These are phyloP conservation scores for Cyclina sinensis DNA, from an alignment of 1,140 invertebrate species.

Conservation along the genomic window DNA sequence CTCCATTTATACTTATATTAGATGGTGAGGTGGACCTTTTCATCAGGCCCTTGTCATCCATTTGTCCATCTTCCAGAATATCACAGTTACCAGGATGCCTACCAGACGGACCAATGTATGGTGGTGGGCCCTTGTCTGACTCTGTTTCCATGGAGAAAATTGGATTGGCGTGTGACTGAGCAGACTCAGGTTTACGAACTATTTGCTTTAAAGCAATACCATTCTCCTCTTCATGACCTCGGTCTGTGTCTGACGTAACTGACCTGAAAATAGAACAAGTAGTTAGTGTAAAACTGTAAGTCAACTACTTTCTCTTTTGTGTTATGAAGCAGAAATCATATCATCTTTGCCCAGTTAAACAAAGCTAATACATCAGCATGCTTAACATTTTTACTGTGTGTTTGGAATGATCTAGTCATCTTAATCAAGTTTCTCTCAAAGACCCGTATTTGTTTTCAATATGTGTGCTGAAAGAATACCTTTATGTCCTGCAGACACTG, in stretches of 20 bases:
- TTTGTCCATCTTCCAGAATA: background rate
- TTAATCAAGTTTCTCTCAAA: too few relatives aligned
- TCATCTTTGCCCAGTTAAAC: too few relatives aligned
- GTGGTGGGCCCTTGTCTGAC: slow-evolving; percentile 9
- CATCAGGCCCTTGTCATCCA: background rate
- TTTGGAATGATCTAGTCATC: too few relatives aligned
- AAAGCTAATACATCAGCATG: too few relatives aligned
- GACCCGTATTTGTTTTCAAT: too few relatives aligned
- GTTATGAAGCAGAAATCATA: too few relatives aligned
- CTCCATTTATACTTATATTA: background rate
- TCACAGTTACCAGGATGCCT: background rate
- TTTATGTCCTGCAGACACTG: too few relatives aligned
- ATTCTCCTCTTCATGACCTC: slow-evolving; percentile 16
- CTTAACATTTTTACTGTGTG: too few relatives aligned
- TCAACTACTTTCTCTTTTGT: too few relatives aligned
- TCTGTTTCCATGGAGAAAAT: slow-evolving; percentile 61
- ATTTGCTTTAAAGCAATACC: slow-evolving; percentile 25
- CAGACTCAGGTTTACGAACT: background rate
- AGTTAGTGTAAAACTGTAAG: too few relatives aligned
- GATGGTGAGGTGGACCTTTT: background rate
- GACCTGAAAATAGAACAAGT: too few relatives aligned
- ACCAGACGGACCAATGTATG: slow-evolving; percentile 10
- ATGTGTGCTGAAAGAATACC: too few relatives aligned
- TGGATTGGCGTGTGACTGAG: slow-evolving; percentile 42
- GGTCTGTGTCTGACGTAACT: slow-evolving; percentile 20